Evolutionary conservation across 1,140 invertebrate genomes (phyloP).

Genomic region (Drosophila chauvacae): DNA sequence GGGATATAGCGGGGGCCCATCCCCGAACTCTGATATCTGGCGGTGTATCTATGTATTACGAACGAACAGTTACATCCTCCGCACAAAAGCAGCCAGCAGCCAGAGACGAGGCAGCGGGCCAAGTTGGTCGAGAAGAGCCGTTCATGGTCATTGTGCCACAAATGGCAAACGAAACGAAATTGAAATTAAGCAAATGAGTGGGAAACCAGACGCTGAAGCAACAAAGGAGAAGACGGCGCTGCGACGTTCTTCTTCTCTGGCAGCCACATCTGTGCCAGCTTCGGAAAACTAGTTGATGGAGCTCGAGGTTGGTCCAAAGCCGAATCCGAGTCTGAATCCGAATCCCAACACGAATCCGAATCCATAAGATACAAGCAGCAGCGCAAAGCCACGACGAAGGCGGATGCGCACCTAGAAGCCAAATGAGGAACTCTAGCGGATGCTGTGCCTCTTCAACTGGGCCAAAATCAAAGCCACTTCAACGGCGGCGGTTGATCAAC

Average conservation of each 20-base stretch:
- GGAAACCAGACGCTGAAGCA: slow-evolving; percentile 65
- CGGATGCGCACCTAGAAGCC: slow-evolving; percentile 78
- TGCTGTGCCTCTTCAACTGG: slow-evolving; percentile 74
- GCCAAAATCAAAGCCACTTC: slow-evolving; percentile 61
- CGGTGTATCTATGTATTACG: slow-evolving; percentile 55
- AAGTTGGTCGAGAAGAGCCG: slow-evolving; percentile 46
- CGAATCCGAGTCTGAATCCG: slow-evolving; percentile 33
- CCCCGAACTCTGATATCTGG: slow-evolving; percentile 14
- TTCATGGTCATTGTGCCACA: slow-evolving; percentile 82
- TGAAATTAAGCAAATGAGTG: slow-evolving; percentile 83
- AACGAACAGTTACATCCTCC: slow-evolving; percentile 76
- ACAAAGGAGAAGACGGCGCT: slow-evolving; percentile 39
- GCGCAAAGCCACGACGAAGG: slow-evolving; percentile 36
- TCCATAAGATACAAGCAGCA: slow-evolving; percentile 13
- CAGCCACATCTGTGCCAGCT: slow-evolving; percentile 20
- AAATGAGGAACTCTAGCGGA: slow-evolving; percentile 75
- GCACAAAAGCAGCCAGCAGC: slow-evolving; percentile 28
- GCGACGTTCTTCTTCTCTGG: slow-evolving; percentile 10
- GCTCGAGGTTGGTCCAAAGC: slow-evolving; percentile 49
- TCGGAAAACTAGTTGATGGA: slow-evolving; percentile 65
- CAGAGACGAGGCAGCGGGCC: slow-evolving; percentile 25
- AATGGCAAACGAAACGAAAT: slow-evolving; percentile 81
- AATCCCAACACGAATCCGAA: slow-evolving; percentile 20
- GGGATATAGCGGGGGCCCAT: slow-evolving; percentile 5
- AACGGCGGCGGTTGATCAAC: slow-evolving; percentile 28